Evolutionary conservation across 2,797 vertebrate species (phyloP), one percentile per base, ranked within the genome.

Genomic region (Acanthurus lineatus): DNA sequence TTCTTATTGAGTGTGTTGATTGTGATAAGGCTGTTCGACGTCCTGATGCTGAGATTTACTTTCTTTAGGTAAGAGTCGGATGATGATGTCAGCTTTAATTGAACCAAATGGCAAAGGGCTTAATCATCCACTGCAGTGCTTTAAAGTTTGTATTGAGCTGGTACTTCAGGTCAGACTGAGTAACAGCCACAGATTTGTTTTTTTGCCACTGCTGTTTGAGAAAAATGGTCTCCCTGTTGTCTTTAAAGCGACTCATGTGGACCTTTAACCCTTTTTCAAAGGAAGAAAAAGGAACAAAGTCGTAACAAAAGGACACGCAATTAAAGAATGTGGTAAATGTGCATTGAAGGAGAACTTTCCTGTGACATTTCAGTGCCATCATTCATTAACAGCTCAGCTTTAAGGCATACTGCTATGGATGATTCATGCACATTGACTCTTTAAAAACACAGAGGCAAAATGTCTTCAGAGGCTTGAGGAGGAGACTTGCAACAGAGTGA

Each of bases 381-480:
- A 10, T 6, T 45, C 38, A 20, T 47, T 48, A 28, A 20, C 10
- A 56, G 58, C 64, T 40, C 20, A 52, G 53, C 22, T 45, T 32
- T 32, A 32, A 3, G 28, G 28, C 28, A 32, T 4, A 28, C 10
- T 40, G 28, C 69, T 19, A 28, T 63, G 47, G 82, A 77, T 79
- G 74, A 86, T 79, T 72, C 70, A 82, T 84, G 51, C 42, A 4
- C 49, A 2, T 10, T 48, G 61, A 44, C 10, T 12, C 38, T 75
- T 38, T 67, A 58, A 35, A 71, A 64, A 69, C 19, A 38, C 51
- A 76, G 45, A 73, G 11, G 64, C n/a, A 53, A 35, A 54, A 17
- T 28, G 54, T 51, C 20, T 40, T 22, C 45, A 68, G 53, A 22
- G 53, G 25, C 54, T 15, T 5, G 11, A 73, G 38, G 61, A 69